These are phyloP conservation scores for Chaetogeoica ovagalla DNA, from an alignment of 2,888 invertebrate species.

Conservation along the genomic window DNA sequence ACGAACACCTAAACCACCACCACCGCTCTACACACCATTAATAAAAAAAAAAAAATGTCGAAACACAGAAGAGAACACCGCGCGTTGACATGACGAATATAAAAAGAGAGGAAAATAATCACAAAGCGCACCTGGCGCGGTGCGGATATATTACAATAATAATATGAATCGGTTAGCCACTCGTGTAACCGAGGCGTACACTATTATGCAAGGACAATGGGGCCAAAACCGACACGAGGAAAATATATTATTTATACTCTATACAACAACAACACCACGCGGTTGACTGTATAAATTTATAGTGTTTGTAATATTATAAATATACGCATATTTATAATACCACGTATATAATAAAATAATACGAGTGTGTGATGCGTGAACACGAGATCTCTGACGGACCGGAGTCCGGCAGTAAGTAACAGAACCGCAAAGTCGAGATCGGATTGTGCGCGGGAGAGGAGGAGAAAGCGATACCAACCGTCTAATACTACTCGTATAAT, in stretches of 20 bases:
- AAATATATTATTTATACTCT: too few relatives aligned
- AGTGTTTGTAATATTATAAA: too few relatives aligned
- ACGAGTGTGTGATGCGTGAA: neutral
- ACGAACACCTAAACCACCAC: too few relatives aligned
- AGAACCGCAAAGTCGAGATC: conserved; percentile 26
- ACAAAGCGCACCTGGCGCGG: conserved; percentile 18
- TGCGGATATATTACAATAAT: neutral
- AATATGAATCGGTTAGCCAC: neutral
- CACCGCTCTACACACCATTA: too few relatives aligned
- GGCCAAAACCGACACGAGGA: neutral
- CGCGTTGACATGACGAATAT: too few relatives aligned
- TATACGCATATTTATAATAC: too few relatives aligned
- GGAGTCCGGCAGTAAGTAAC: conserved; percentile 1
- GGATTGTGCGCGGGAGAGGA: conserved; percentile 1
- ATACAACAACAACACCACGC: too few relatives aligned
- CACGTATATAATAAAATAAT: too few relatives aligned
- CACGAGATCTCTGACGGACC: conserved; percentile 28
- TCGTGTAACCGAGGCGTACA: conserved; percentile 9
- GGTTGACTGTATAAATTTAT: neutral
- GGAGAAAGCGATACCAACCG: conserved; percentile 17
- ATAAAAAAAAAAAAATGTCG: too few relatives aligned
- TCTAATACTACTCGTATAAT: too few relatives aligned
- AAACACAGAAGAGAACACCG: too few relatives aligned
- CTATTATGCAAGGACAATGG: conserved; percentile 32
- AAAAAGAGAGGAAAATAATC: neutral